These are phyloP conservation scores for Xenopus laevis DNA, from an alignment of 2,113 vertebrate genomes.

Conservation along the genomic window DNA sequence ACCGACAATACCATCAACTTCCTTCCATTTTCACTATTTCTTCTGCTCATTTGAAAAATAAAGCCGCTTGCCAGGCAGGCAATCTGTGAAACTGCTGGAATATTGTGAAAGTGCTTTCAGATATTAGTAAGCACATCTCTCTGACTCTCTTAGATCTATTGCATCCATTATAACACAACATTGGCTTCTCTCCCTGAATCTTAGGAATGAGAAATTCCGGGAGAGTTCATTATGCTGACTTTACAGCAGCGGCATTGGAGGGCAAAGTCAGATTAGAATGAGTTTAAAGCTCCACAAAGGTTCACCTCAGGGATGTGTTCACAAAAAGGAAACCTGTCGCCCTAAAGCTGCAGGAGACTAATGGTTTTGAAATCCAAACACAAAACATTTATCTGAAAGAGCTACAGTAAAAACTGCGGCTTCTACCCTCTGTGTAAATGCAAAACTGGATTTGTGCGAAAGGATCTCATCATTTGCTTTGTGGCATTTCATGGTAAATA, in stretches of 20 bases:
- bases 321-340: not conserved
- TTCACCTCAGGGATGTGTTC: not conserved
- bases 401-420: too few relatives aligned
- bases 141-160: constrained; percentile 19
- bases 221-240: constrained; percentile 2
- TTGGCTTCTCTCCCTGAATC: constrained; percentile 13
- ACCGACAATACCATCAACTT: not conserved
- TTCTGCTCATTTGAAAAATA: not conserved
- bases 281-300: not conserved
- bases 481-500: too few relatives aligned
- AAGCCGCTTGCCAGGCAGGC: not conserved
- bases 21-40: not conserved
- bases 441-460: too few relatives aligned
- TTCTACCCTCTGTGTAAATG: too few relatives aligned
- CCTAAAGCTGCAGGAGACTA: too few relatives aligned
- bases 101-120: constrained; percentile 20
- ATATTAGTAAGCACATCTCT: constrained; percentile 21
- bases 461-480: too few relatives aligned
- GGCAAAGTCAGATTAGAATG: not conserved
- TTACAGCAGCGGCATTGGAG: not conserved
- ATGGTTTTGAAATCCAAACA: too few relatives aligned
- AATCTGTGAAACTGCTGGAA: constrained; percentile 23
- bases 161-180: constrained; percentile 29
- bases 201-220: constrained; percentile 18
- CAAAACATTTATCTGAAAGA: too few relatives aligned